Percentiles rank a stretch among this genome's conserved stretches.
Evolutionary conservation across 2,888 invertebrate species (phyloP).

Genomic region (Nineta flava): DNA sequence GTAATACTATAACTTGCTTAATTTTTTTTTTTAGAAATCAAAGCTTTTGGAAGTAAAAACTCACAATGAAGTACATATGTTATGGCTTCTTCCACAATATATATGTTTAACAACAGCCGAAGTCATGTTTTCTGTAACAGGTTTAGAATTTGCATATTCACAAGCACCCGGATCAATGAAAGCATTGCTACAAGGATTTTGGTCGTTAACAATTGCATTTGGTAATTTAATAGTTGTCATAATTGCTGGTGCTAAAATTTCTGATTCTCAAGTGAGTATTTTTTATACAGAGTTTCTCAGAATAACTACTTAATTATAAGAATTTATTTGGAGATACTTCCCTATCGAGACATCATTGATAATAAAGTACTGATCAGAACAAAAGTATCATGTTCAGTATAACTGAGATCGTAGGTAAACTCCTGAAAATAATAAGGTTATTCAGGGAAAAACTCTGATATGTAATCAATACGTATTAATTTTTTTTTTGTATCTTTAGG

Average conservation of each 20-base stretch:
- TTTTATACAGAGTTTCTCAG: no score
- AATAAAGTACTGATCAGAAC: no score
- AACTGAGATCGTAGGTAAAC: no score
- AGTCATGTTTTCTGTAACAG: conserved; percentile 92
- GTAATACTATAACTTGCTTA: no score
- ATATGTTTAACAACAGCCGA: conserved; percentile 84
- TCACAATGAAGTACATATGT: conserved; percentile 43
- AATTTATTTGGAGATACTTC: no score
- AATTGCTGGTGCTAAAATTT: conserved; percentile 62
- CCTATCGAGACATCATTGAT: no score
- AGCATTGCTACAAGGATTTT: conserved; percentile 79
- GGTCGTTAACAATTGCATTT: conserved; percentile 83
- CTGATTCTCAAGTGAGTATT: conserved; percentile 51
- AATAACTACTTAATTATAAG: no score
- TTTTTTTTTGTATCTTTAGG: conserved; percentile 23
- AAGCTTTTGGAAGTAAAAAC: not conserved
- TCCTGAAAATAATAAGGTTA: no score
- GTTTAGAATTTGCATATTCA: conserved; percentile 89
- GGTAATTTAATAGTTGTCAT: conserved; percentile 88
- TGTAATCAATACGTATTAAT: conserved; percentile 29
- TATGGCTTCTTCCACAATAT: conserved; percentile 85
- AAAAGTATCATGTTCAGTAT: no score
- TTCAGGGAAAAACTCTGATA: not conserved
- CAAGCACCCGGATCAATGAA: conserved; percentile 91
- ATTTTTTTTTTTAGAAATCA: not conserved